A percentile compares a stretch with the other conserved stretches of the same genome.
These are phyloP conservation scores for Spisula subtruncata DNA, from an alignment of 2,888 invertebrate genomes.

Conservation along the genomic window DNA sequence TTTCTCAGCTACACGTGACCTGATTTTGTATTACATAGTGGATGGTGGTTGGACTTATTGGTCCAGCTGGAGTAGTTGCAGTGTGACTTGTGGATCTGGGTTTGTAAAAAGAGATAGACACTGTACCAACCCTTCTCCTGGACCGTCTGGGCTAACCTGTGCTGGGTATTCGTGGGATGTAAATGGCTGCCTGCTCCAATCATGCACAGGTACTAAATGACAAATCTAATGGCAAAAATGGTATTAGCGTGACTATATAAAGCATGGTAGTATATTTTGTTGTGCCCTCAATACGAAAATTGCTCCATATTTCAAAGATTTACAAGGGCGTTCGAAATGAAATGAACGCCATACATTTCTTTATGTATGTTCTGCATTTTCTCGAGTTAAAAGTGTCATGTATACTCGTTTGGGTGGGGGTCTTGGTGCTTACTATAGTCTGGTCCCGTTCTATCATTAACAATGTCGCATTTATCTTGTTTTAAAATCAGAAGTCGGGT, in stretches of 20 bases:
- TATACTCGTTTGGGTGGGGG: too few relatives aligned
- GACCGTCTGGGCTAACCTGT: neutral
- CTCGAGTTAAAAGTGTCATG: too few relatives aligned
- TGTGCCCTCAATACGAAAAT: too few relatives aligned
- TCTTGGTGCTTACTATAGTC: neutral
- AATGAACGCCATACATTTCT: too few relatives aligned
- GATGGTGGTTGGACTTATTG: constrained; percentile 19
- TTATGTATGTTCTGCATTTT: too few relatives aligned
- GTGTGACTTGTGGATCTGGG: neutral
- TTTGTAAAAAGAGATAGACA: neutral
- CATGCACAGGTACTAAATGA: constrained; percentile 15
- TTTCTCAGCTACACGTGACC: too few relatives aligned
- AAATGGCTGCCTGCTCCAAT: neutral
- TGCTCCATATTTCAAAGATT: too few relatives aligned
- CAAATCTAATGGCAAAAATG: neutral
- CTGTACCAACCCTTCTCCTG: constrained; percentile 26
- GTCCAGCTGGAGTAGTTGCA: constrained; percentile 21
- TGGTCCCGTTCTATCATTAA: neutral
- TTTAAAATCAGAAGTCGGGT: neutral
- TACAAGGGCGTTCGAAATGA: too few relatives aligned
- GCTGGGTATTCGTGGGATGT: constrained; percentile 2
- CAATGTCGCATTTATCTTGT: neutral
- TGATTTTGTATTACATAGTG: neutral
- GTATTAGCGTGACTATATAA: too few relatives aligned
- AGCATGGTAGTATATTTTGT: too few relatives aligned